Percentiles rank a stretch among this genome's conserved stretches.
These are phyloP conservation scores for Lycophotia porphyrea DNA, from an alignment of 2,888 invertebrate species.

Conservation along the genomic window DNA sequence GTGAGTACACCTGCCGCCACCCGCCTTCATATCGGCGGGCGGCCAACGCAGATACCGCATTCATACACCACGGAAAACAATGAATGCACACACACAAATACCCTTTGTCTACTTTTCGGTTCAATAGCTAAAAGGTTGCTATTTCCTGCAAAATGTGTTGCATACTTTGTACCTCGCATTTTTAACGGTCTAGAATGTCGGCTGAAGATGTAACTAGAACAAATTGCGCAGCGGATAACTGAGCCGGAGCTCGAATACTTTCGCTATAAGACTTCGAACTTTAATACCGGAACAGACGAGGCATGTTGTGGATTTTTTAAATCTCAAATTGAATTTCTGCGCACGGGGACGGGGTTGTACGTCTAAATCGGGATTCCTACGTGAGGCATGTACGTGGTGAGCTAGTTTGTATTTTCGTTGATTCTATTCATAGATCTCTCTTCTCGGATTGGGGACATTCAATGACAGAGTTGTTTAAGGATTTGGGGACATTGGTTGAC, in stretches of 20 bases:
- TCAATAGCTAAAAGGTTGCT: conserved; percentile 34
- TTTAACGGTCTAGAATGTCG: conserved; percentile 33
- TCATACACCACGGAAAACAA: conserved; percentile 43
- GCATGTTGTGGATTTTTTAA: conserved; percentile 41
- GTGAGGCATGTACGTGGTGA: conserved; percentile 17
- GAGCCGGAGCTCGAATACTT: conserved; percentile 42
- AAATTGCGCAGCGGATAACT: conserved; percentile 37
- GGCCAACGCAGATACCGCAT: conserved; percentile 39
- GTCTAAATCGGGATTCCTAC: conserved; percentile 34
- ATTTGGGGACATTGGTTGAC: not conserved
- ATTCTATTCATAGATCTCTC: conserved; percentile 25
- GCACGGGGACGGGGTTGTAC: conserved; percentile 15
- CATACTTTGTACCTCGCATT: conserved; percentile 11
- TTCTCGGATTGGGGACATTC: not conserved
- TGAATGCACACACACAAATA: conserved; percentile 35
- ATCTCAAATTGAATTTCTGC: conserved; percentile 53
- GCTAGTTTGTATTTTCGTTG: conserved; percentile 31
- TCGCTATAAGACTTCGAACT: conserved; percentile 47
- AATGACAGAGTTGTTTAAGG: not conserved
- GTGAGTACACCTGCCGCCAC: conserved; percentile 58
- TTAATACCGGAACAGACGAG: conserved; percentile 33
- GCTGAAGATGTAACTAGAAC: conserved; percentile 33
- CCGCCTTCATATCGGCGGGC: too few species aligned
- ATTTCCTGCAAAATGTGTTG: conserved; percentile 16
- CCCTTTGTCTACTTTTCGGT: conserved; percentile 33